Percentiles rank a stretch among this genome's conserved stretches.
These are phyloP conservation scores for Rhinella marina DNA, from an alignment of 2,797 vertebrate species.

Conservation along the genomic window DNA sequence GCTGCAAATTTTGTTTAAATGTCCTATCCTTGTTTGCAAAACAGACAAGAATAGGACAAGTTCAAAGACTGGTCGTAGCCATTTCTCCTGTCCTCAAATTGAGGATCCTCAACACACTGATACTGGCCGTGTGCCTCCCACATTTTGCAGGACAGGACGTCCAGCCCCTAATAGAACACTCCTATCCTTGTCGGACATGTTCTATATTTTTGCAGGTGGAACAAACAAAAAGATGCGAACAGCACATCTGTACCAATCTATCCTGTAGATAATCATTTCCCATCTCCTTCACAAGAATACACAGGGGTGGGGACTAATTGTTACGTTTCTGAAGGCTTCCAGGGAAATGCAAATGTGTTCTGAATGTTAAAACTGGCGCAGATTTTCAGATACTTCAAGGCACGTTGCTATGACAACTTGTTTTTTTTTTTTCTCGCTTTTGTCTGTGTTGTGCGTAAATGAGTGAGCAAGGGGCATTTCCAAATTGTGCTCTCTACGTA, in stretches of 20 bases:
- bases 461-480: slow-evolving; percentile 41
- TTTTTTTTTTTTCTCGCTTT: slow-evolving; percentile 37
- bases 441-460: slow-evolving; percentile 22
- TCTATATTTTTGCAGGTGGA: no score
- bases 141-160: no score
- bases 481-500: slow-evolving; percentile 30
- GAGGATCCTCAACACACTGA: no score
- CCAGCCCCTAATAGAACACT: no score
- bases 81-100: no score
- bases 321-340: slow-evolving; percentile 68
- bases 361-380: slow-evolving; percentile 75
- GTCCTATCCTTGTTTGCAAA: no score
- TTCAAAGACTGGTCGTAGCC: no score
- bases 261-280: slow-evolving; percentile 6
- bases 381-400: slow-evolving; percentile 80
- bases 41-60: no score
- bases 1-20: no score
- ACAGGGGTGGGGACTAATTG: slow-evolving; percentile 65
- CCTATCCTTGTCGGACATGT: no score
- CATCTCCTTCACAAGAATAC: slow-evolving; percentile 64
- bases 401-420: slow-evolving; percentile 78
- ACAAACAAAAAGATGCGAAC: no score
- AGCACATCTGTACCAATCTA: not conserved
- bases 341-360: slow-evolving; percentile 75
- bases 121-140: no score